These are phyloP conservation scores for Harpagifer antarcticus DNA, from an alignment of 2,797 vertebrate species.

Conservation along the genomic window DNA sequence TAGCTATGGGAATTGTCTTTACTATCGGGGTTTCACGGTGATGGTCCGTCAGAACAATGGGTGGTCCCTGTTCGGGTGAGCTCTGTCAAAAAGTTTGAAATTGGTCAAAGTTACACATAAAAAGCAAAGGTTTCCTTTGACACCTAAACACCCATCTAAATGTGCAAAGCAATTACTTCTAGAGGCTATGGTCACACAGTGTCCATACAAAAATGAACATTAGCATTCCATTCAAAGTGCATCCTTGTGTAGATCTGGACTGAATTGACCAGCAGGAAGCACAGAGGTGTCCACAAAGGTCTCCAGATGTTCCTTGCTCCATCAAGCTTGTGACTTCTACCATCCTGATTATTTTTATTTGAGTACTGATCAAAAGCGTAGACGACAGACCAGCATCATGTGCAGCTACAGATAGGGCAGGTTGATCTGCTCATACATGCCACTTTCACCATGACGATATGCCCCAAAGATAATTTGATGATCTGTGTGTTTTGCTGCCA, in stretches of 20 bases:
- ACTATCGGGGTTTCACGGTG: too few species aligned
- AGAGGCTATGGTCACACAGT: not conserved
- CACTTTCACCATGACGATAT: conserved; percentile 62
- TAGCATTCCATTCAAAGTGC: conserved; percentile 25
- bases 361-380: conserved; percentile 58
- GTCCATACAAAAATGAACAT: not conserved
- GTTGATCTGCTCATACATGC: conserved; percentile 67
- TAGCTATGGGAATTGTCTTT: too few species aligned
- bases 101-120: not conserved
- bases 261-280: conserved; percentile 24
- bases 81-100: not conserved
- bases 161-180: not conserved
- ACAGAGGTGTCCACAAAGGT: conserved; percentile 21
- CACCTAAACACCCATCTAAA: not conserved
- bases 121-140: not conserved
- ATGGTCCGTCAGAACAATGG: too few species aligned
- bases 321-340: conserved; percentile 9
- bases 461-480: conserved; percentile 77
- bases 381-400: conserved; percentile 42
- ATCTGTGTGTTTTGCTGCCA: conserved; percentile 89
- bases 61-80: not conserved
- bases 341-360: conserved; percentile 8
- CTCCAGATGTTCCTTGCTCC: conserved; percentile 8
- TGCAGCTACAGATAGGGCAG: conserved; percentile 79
- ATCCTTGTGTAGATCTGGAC: conserved; percentile 21